Evolutionary conservation across 37 sponge, comb jelly and placozoan species (phyloP).

Genomic region (Halichondria panicea): DNA sequence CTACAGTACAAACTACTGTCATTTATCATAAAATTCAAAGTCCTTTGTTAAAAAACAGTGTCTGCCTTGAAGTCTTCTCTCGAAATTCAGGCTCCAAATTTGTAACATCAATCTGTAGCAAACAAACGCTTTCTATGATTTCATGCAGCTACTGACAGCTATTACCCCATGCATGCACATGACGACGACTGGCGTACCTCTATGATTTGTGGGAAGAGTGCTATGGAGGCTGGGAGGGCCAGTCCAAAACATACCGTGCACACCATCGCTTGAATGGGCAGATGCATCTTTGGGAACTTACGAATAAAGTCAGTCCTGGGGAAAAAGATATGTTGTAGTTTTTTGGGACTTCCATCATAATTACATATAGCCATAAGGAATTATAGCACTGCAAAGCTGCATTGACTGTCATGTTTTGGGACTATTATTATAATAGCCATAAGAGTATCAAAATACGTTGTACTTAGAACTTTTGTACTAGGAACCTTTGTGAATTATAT

Average conservation of each 20-base stretch:
- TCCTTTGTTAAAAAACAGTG: constrained; percentile 80
- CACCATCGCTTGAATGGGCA: constrained; percentile 68
- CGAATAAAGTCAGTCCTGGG: constrained; percentile 48
- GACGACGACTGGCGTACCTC: constrained; percentile 38
- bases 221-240: constrained; percentile 78
- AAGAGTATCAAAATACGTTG: too few species aligned
- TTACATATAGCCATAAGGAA: too few species aligned
- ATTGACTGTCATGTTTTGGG: too few species aligned
- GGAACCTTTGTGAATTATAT: too few species aligned
- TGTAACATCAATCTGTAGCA: constrained; percentile 44
- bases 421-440: too few species aligned
- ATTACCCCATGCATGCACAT: not conserved
- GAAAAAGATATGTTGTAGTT: too few species aligned
- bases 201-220: constrained; percentile 75
- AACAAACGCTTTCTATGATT: not conserved
- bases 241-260: constrained; percentile 62
- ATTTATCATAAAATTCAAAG: constrained; percentile 27
- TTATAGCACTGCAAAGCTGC: too few species aligned
- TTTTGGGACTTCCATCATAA: too few species aligned
- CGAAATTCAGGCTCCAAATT: constrained; percentile 53
- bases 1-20: too few species aligned
- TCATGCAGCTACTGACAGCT: not conserved
- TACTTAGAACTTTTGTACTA: too few species aligned
- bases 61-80: constrained; percentile 16
- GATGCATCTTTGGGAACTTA: constrained; percentile 46